Conservation (phyloP, 2,113 vertebrate genomes). For the Ophthalmolycus amberensis region DNA sequence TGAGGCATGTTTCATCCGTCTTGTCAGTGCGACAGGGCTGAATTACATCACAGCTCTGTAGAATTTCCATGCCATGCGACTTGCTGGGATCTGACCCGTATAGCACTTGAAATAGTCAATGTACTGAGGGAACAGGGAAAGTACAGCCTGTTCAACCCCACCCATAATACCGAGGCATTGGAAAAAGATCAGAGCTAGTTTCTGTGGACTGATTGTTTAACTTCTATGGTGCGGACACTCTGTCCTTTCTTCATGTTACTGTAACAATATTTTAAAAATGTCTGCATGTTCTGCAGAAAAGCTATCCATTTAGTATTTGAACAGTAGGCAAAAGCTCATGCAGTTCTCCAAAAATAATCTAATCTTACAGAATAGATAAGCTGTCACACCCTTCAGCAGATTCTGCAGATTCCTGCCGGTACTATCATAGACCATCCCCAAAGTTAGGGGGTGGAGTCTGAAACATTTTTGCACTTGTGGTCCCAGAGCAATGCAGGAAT, state of each 20-base stretch:
- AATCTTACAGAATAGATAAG: neutral
- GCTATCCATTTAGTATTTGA: neutral
- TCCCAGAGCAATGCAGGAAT: neutral
- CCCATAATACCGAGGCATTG: conserved; percentile 6
- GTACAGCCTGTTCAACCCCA: conserved; percentile 7
- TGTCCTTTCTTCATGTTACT: neutral
- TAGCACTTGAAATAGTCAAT: neutral
- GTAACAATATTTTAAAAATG: neutral
- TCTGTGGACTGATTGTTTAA: neutral
- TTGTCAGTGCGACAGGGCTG: neutral
- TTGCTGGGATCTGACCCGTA: conserved; percentile 28
- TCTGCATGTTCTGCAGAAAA: neutral
- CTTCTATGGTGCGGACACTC: neutral
- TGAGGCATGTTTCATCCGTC: neutral
- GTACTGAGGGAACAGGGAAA: neutral
- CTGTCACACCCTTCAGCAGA: neutral
- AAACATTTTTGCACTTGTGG: conserved; percentile 26
- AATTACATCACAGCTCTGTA: neutral
- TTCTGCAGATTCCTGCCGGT: neutral
- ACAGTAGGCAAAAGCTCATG: neutral
- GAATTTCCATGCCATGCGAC: neutral
- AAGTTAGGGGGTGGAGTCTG: conserved; percentile 28
- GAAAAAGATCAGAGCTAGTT: neutral
- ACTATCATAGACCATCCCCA: neutral
- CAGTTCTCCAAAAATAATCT: neutral